Conservation (phyloP, 2,113 vertebrate genomes). For the Oryzias celebensis region DNA sequence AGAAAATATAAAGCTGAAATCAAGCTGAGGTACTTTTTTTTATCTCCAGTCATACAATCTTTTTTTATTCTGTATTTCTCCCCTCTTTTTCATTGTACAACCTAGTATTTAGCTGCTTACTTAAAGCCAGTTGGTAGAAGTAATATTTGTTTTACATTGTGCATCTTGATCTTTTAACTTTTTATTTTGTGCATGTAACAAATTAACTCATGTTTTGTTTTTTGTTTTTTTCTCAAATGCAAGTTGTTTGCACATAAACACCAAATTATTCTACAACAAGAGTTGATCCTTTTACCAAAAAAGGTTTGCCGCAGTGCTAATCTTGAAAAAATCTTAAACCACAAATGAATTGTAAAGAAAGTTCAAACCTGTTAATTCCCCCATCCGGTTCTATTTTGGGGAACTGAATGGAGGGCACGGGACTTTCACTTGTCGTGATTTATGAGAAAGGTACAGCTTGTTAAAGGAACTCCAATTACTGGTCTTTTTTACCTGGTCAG, state of each 20-base stretch:
- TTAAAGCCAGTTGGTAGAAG: too few relatives aligned
- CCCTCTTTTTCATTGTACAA: too few relatives aligned
- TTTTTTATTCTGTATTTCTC: too few relatives aligned
- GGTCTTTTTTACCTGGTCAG: slow-evolving; percentile 54
- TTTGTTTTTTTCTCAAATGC: background rate
- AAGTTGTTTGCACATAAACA: too few relatives aligned
- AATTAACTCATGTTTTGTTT: background rate
- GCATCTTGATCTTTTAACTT: too few relatives aligned
- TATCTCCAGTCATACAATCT: too few relatives aligned
- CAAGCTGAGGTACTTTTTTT: too few relatives aligned
- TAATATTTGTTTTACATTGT: too few relatives aligned
- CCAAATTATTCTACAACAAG: background rate
- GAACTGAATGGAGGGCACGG: slow-evolving; percentile 57
- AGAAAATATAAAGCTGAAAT: too few relatives aligned
- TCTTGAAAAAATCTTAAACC: slow-evolving; percentile 50
- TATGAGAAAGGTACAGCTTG: slow-evolving; percentile 66
- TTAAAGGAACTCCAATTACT: slow-evolving; percentile 65
- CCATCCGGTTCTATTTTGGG: slow-evolving; percentile 62
- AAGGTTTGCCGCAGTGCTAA: slow-evolving; percentile 9
- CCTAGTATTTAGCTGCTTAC: too few relatives aligned
- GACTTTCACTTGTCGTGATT: slow-evolving; percentile 62
- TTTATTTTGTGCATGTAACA: background rate
- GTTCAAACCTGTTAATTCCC: slow-evolving; percentile 52
- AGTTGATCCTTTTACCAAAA: background rate
- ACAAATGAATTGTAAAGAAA: slow-evolving; percentile 45